A percentile compares a stretch with the other conserved stretches of the same genome.
Evolutionary conservation across 2,113 vertebrate genomes (phyloP).

Genomic region (Muntiacus muntjak): DNA sequence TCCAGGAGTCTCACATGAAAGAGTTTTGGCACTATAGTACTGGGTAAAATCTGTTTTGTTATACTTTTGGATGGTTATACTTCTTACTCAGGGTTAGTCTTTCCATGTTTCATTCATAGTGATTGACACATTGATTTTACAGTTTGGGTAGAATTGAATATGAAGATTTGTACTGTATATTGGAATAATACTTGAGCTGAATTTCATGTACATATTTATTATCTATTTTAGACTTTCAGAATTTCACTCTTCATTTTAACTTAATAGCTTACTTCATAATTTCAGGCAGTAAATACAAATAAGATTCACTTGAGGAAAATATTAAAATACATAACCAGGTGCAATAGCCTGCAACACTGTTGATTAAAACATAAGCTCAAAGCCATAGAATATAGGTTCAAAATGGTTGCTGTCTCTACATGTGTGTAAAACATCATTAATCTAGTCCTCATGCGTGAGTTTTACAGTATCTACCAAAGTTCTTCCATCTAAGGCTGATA

Average conservation of each 20-base stretch:
- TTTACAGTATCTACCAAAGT: not conserved
- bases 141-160: not conserved
- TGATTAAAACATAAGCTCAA: not conserved
- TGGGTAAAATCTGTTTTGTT: conserved; percentile 5
- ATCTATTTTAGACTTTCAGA: conserved; percentile 8
- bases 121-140: not conserved
- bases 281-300: conserved; percentile 46
- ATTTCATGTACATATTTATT: conserved; percentile 43
- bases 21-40: not conserved
- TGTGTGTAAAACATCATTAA: not conserved
- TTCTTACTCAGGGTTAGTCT: conserved; percentile 32
- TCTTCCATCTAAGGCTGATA: not conserved
- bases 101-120: conserved; percentile 32
- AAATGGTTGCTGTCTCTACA: not conserved
- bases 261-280: not conserved
- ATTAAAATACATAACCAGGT: conserved; percentile 15
- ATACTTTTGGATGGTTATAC: not conserved
- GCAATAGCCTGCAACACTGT: not conserved
- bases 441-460: not conserved
- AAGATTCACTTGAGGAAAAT: conserved; percentile 32
- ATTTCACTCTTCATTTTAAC: conserved; percentile 47
- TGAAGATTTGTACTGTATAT: not conserved
- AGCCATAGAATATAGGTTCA: not conserved
- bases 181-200: conserved; percentile 5
- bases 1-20: not conserved